A percentile compares a stretch with the other conserved stretches of the same genome.
Conservation (phyloP, 2,113 vertebrate genomes). For the Hippopotamus amphibius region DNA sequence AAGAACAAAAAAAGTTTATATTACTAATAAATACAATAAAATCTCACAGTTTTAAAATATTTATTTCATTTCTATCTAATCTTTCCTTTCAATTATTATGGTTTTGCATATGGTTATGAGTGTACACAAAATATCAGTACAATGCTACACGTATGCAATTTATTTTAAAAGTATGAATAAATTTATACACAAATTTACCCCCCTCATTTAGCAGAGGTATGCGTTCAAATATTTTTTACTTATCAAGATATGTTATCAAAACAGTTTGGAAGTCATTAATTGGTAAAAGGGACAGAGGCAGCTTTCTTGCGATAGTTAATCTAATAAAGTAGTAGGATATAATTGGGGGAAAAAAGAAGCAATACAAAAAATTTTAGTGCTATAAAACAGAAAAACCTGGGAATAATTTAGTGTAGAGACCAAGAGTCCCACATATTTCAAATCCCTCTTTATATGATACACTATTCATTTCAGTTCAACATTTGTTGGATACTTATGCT, state of each 20-base stretch:
- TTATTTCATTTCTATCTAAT: neutral
- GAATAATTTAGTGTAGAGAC: neutral
- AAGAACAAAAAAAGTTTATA: neutral
- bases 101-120: neutral
- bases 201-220: neutral
- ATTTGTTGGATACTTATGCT: neutral
- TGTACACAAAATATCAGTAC: neutral
- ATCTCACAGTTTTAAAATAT: neutral
- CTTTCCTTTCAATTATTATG: neutral
- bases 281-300: neutral
- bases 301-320: neutral
- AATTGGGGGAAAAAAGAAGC: neutral
- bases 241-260: neutral
- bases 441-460: neutral
- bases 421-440: neutral
- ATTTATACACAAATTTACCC: neutral
- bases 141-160: neutral
- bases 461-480: neutral
- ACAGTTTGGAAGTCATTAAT: neutral
- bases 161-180: neutral
- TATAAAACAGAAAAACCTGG: neutral
- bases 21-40: constrained; percentile 18
- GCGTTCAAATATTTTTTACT: neutral
- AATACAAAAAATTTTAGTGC: neutral
- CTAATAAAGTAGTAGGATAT: neutral